phyloP scores from a whole-genome alignment of 2,113 vertebrate genomes.

The Hippocampus barbouri region DNA sequence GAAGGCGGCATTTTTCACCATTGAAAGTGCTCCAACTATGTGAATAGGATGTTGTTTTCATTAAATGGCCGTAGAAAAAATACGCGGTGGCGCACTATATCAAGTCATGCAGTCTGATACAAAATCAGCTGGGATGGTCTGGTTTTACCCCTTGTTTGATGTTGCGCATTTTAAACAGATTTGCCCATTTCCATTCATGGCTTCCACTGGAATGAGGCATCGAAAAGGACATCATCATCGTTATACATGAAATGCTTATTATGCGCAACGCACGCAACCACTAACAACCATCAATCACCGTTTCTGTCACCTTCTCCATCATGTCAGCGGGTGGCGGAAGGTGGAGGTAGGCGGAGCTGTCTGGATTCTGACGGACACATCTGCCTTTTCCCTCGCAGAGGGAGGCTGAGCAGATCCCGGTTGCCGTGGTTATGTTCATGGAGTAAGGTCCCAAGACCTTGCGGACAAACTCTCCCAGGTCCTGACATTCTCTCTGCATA shows the following conservation, averaged over 20 bases:
- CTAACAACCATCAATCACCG: background rate
- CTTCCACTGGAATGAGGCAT: background rate
- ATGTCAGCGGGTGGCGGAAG: constrained; percentile 49
- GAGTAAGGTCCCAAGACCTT: constrained; percentile 72
- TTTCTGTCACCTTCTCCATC: constrained; percentile 40
- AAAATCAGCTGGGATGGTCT: too few relatives aligned
- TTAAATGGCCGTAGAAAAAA: too few relatives aligned
- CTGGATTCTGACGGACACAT: constrained; percentile 69
- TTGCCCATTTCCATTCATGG: background rate
- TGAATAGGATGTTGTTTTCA: too few relatives aligned
- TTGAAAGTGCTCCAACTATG: too few relatives aligned
- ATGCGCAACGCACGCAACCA: background rate
- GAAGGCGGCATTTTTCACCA: too few relatives aligned
- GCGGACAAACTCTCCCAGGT: constrained; percentile 64
- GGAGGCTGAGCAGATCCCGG: constrained; percentile 68
- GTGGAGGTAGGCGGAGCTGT: constrained; percentile 69
- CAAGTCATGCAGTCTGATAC: too few relatives aligned
- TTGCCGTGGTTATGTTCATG: constrained; percentile 71
- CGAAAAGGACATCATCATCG: background rate
- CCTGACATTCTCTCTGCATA: constrained; percentile 70
- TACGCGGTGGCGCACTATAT: too few relatives aligned
- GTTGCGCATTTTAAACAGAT: background rate
- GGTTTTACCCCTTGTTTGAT: too few relatives aligned
- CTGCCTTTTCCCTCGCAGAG: constrained; percentile 74
- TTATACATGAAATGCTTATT: background rate